Base-by-base conservation (phyloP, 2,888 invertebrate species). In the Hetaerina titia region DNA sequence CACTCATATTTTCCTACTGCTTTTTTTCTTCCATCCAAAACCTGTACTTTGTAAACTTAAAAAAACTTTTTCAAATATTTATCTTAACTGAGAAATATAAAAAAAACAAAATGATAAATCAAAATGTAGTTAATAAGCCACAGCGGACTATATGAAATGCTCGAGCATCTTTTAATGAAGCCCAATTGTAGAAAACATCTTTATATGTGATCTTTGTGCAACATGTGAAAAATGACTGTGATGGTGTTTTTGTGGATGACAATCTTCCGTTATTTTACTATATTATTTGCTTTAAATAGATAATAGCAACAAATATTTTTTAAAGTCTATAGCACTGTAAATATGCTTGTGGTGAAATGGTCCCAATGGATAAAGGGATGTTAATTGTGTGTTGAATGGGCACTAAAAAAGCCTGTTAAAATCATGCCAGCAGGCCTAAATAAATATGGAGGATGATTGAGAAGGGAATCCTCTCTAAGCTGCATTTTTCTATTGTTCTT, bases 201-300 rank as follows among this genome's bases (percentile, higher is more conserved):
- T 56, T 92, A 57, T 64, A 92, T 92, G 92, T 92, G 92, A 92
- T 92, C 92, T 69, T 92, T 92, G 56, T 92, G 69, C 45, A 92
- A 92, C 64, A 92, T 92, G 69, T 64, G 69, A 56, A 92, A 74
- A 92, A 92, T 92, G 92, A 92, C 92, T 92, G 92, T 92, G 92
- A 92, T 92, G 92, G 92, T 92, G 92, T 92, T 95, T 95, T 90
- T 95, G 58, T 89, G 69, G 90, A 89, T 90, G 89, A 95, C 95
- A 88, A 88, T 95, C 89, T 89, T 95, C 22, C 60, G 69, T 89
- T 94, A 94, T 87, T 87, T 94, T 88, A 87, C 19, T 87, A 87
- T 81, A 95, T 89, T 74, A 90, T 95, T 89, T 95, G 90, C 89
- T 90, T 95, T 90, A 56, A 89, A 88, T 94, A 94, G 87, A 94